Conservation (phyloP, 2,113 vertebrate genomes). For the Collichthys lucidus region DNA sequence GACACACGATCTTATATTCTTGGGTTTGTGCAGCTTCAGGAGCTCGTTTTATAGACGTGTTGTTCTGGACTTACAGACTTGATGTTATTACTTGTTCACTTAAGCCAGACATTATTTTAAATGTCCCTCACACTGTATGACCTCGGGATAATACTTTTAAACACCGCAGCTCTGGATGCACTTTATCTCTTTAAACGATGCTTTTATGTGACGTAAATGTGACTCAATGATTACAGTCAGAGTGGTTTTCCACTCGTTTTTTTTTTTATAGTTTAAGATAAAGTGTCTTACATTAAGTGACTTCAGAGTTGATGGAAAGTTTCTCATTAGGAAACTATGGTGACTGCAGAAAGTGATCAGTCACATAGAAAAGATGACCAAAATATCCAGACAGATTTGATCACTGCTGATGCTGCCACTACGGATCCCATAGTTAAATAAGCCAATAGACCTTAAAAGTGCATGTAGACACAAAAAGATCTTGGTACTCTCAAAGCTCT, state of each 20-base stretch:
- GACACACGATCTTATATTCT: slow-evolving; percentile 1
- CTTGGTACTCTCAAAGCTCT: too few relatives aligned
- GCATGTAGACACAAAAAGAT: too few relatives aligned
- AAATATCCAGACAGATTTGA: neutral
- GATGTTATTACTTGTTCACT: slow-evolving; percentile 24
- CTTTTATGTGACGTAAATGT: slow-evolving; percentile 27
- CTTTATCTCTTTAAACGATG: slow-evolving; percentile 18
- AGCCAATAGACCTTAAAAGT: too few relatives aligned
- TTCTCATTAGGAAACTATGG: neutral
- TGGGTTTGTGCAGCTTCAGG: neutral
- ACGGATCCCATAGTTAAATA: too few relatives aligned
- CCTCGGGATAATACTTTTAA: slow-evolving; percentile 16
- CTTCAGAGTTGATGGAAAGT: slow-evolving; percentile 11
- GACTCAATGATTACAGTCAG: neutral
- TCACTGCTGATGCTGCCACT: neutral
- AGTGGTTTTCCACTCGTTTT: neutral
- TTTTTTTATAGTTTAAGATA: neutral
- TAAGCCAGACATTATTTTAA: slow-evolving; percentile 9
- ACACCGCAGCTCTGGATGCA: neutral
- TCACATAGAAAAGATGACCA: neutral
- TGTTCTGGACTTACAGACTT: neutral
- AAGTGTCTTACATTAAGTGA: neutral
- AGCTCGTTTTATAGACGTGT: slow-evolving; percentile 19
- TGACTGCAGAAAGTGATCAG: neutral
- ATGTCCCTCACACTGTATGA: slow-evolving; percentile 13